A percentile compares a stretch with the other conserved stretches of the same genome.
Evolutionary conservation across 2,797 vertebrate species (phyloP).

Genomic region (Aphelocoma californica): DNA sequence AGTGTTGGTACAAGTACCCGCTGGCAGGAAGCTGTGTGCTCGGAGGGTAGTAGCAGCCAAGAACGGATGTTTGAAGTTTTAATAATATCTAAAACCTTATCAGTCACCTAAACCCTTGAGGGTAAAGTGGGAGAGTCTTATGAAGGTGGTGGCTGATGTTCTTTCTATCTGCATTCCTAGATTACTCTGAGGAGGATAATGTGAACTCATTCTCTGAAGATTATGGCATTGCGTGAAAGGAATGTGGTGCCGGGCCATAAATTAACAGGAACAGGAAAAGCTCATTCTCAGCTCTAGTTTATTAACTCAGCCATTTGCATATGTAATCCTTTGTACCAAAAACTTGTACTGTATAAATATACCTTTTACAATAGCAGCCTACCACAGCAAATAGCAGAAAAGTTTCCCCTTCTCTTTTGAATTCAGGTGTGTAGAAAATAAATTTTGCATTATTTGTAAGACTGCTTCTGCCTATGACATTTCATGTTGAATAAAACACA

Average conservation of each 20-base stretch:
- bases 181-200: conserved; percentile 8
- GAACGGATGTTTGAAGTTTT: not conserved
- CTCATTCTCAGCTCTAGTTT: not conserved
- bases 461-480: not conserved
- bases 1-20: not conserved
- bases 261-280: conserved; percentile 5
- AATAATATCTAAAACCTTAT: not conserved
- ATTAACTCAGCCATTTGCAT: not conserved
- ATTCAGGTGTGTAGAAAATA: not conserved
- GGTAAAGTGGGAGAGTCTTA: not conserved
- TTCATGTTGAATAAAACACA: not conserved
- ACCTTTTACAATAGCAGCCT: not conserved
- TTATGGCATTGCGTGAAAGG: conserved; percentile 13
- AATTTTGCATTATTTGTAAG: not conserved
- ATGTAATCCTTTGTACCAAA: not conserved
- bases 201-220: conserved; percentile 1
- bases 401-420: not conserved
- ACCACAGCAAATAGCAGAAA: not conserved
- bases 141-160: not conserved
- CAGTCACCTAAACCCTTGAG: not conserved
- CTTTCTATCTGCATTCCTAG: conserved; percentile 36
- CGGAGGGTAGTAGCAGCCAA: not conserved
- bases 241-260: not conserved
- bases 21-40: not conserved
- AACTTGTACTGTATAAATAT: not conserved